These are phyloP conservation scores for Burhinus oedicnemus DNA, from an alignment of 2,113 vertebrate genomes.

Conservation along the genomic window DNA sequence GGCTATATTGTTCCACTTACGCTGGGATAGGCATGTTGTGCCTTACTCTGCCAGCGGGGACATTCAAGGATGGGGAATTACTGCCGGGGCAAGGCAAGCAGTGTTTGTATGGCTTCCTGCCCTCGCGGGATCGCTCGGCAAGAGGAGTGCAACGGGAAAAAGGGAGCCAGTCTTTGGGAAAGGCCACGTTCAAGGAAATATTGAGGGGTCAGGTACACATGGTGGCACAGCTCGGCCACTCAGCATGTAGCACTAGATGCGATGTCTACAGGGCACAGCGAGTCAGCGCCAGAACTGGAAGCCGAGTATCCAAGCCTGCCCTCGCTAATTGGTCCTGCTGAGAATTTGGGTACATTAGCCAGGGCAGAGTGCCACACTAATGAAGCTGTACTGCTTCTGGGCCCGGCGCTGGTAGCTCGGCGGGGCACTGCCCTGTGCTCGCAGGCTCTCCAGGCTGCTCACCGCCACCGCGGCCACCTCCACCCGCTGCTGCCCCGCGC, in stretches of 20 bases:
- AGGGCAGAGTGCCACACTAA: slow-evolving; percentile 25
- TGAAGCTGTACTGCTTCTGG: background rate
- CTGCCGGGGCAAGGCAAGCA: accelerated
- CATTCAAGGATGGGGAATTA: background rate
- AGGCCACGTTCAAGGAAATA: background rate
- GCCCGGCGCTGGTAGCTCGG: background rate
- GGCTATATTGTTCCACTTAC: background rate
- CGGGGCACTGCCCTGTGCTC: background rate
- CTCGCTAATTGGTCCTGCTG: slow-evolving; percentile 29
- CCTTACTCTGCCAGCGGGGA: background rate
- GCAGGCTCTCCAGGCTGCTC: background rate
- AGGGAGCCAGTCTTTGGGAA: background rate
- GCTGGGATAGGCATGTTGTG: background rate
- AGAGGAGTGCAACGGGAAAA: accelerated
- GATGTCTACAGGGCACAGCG: background rate
- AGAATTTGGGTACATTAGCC: background rate
- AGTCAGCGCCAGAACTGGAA: background rate
- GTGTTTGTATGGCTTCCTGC: accelerated
- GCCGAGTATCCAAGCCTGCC: background rate
- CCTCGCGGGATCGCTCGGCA: accelerated
- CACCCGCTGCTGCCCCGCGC: background rate
- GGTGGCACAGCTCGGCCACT: background rate
- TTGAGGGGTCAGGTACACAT: accelerated
- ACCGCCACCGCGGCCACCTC: background rate
- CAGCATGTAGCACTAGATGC: background rate